A percentile compares a stretch with the other conserved stretches of the same genome.
Conservation (phyloP, 1,140 invertebrate species). For the Hypsibius dujardini region DNA sequence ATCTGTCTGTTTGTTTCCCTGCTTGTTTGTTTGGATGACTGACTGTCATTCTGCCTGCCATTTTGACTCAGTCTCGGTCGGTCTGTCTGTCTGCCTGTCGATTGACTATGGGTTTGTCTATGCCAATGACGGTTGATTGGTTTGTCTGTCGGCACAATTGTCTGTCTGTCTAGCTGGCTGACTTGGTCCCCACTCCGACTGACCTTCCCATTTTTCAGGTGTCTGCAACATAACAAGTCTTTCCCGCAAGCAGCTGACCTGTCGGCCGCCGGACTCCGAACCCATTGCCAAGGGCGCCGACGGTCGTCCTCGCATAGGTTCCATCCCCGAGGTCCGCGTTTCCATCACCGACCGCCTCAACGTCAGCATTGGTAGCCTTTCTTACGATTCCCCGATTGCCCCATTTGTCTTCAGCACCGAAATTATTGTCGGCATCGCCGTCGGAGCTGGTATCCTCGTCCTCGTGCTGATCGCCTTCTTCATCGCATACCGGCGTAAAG, state of each 20-base stretch:
- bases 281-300: constrained; percentile 45
- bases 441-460: constrained; percentile 34
- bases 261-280: constrained; percentile 57
- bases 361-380: constrained; percentile 72
- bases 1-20: no score
- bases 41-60: no score
- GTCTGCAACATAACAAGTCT: constrained; percentile 81
- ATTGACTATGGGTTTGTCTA: no score
- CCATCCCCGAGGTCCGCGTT: constrained; percentile 61
- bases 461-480: constrained; percentile 56
- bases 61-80: no score
- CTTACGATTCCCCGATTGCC: constrained; percentile 65
- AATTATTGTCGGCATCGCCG: constrained; percentile 59
- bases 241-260: constrained; percentile 68
- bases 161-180: no score
- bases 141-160: no score
- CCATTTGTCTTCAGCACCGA: constrained; percentile 51
- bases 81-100: no score
- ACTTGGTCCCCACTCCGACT: no score
- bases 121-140: no score
- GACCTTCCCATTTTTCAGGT: no score
- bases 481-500: constrained; percentile 82
- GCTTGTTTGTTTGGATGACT: no score
- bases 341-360: constrained; percentile 61
- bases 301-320: constrained; percentile 33